Percentiles rank a stretch among this genome's conserved stretches.
phyloP scores from a whole-genome alignment of 1,140 invertebrate genomes.

The Nautilus pompilius region DNA sequence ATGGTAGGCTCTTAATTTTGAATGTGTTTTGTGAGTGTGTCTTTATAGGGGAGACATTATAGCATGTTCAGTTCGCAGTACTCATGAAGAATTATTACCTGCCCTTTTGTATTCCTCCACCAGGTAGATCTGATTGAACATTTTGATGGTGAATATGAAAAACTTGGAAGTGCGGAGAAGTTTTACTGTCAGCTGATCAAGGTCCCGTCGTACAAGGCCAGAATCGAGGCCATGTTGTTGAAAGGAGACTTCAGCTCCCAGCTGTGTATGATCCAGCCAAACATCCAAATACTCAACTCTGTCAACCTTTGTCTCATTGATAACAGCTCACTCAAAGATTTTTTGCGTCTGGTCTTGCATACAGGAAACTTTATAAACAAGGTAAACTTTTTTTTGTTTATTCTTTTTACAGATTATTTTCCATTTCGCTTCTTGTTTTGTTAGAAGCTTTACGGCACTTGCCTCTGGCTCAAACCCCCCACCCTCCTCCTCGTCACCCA shows the following conservation, averaged over 20 bases:
- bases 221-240: constrained; percentile 86
- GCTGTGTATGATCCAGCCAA: constrained; percentile 36
- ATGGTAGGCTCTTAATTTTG: no score
- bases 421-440: no score
- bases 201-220: constrained; percentile 67
- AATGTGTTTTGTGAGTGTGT: no score
- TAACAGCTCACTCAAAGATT: constrained; percentile 43
- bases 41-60: no score
- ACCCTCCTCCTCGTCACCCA: no score
- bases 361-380: constrained; percentile 54
- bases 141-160: constrained; percentile 38
- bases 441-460: no score
- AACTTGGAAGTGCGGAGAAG: constrained; percentile 45
- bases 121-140: constrained; percentile 42
- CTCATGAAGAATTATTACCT: no score
- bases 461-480: no score
- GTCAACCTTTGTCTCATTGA: constrained; percentile 38
- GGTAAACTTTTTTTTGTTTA: constrained; percentile 30
- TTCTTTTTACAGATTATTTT: no score
- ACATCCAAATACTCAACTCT: constrained; percentile 34
- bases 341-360: constrained; percentile 47
- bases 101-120: constrained; percentile 9
- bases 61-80: no score
- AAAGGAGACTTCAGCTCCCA: constrained; percentile 61
- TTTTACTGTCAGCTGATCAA: constrained; percentile 47